phyloP scores from a whole-genome alignment of 2,113 vertebrate genomes.

The Bubo blakistoni region DNA sequence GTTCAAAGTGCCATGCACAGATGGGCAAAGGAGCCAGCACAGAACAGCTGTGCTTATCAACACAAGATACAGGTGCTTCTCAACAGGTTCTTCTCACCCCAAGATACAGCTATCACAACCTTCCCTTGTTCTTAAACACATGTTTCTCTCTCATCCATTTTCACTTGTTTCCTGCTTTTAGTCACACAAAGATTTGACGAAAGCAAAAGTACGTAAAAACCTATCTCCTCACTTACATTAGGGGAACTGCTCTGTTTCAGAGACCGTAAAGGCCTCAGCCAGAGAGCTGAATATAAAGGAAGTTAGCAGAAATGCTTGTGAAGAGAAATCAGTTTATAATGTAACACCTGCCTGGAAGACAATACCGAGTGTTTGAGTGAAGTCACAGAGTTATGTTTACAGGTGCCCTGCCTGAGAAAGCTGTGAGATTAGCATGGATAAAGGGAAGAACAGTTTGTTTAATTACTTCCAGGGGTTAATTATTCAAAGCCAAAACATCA shows the following conservation, averaged over 20 bases:
- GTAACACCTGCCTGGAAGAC: not conserved
- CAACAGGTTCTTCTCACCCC: not conserved
- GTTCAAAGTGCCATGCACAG: not conserved
- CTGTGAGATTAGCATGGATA: not conserved
- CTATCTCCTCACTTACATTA: not conserved
- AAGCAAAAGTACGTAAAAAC: not conserved
- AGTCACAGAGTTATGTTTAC: not conserved
- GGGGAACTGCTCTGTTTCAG: not conserved
- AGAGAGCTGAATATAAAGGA: not conserved
- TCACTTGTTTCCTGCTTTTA: slow-evolving; percentile 8
- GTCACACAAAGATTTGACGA: not conserved
- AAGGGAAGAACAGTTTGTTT: not conserved
- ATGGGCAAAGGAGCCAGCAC: not conserved
- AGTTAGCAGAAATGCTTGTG: not conserved
- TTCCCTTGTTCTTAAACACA: not conserved
- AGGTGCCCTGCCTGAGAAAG: not conserved
- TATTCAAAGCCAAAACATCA: not conserved
- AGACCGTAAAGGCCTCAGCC: not conserved
- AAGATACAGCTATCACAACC: not conserved
- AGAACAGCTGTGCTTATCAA: not conserved
- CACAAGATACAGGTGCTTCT: not conserved
- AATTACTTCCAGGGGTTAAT: not conserved
- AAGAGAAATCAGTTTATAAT: not conserved
- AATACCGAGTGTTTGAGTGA: not conserved
- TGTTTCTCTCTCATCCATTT: not conserved